Evolutionary conservation across 1,140 invertebrate species (phyloP).

Genomic region (Lamellibrachia luymesi): DNA sequence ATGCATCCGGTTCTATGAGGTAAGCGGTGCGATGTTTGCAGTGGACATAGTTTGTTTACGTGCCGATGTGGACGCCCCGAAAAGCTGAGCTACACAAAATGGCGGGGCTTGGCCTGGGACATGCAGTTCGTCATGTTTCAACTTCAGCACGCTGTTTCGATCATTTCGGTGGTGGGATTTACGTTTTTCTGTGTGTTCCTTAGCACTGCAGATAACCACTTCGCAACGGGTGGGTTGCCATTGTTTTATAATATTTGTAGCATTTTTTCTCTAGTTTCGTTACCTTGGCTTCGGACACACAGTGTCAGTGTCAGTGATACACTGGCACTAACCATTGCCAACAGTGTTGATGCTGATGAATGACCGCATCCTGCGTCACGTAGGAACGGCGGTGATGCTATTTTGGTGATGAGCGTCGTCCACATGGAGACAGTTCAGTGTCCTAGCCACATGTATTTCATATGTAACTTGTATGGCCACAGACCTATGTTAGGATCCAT

Average conservation of each 20-base stretch:
- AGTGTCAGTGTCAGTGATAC: no score
- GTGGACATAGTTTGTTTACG: background rate
- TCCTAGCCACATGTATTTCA: no score
- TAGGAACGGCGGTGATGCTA: background rate
- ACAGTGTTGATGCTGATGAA: background rate
- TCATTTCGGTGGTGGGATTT: background rate
- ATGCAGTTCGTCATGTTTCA: background rate
- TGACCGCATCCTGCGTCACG: background rate
- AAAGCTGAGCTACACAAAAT: background rate
- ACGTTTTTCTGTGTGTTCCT: background rate
- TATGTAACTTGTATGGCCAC: no score
- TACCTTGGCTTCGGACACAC: background rate
- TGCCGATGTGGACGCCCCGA: background rate
- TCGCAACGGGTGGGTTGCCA: background rate
- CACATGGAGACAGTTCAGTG: background rate
- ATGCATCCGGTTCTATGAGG: background rate
- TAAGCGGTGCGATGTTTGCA: background rate
- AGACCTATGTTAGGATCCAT: no score
- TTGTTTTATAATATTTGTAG: background rate
- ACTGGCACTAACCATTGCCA: no score
- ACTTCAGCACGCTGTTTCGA: background rate
- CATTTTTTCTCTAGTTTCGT: background rate
- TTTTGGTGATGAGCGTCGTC: background rate
- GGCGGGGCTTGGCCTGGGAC: conserved; percentile 1
- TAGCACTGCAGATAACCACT: background rate